Conservation (phyloP, 2,113 vertebrate genomes). For the Perccottus glenii region DNA sequence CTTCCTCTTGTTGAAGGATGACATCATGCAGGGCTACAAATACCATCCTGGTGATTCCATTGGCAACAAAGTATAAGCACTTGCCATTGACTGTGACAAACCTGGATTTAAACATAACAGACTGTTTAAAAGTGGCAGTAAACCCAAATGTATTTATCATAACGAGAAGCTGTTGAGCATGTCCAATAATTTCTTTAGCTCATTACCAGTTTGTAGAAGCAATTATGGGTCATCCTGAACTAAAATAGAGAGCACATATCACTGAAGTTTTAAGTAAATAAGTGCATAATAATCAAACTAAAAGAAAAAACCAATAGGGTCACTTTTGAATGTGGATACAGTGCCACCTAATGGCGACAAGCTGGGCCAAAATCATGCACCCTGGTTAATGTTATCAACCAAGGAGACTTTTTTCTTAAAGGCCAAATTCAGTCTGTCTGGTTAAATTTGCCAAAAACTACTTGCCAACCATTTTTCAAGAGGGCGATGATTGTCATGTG, state of each 20-base stretch:
- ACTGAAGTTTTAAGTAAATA: constrained; percentile 23
- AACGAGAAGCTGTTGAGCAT: not conserved
- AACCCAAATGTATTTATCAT: constrained; percentile 22
- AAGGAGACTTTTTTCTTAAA: not conserved
- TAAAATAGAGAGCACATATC: not conserved
- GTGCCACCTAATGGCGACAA: constrained; percentile 51
- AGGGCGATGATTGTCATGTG: constrained; percentile 58
- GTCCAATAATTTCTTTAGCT: not conserved
- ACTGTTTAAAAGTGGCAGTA: constrained; percentile 29
- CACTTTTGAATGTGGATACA: constrained; percentile 30
- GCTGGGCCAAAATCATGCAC: constrained; percentile 1
- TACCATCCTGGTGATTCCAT: constrained; percentile 63
- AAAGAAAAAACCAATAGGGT: constrained; percentile 1
- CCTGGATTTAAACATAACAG: constrained; percentile 32
- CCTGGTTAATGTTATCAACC: constrained; percentile 7
- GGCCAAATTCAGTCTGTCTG: constrained; percentile 21
- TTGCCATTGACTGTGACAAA: constrained; percentile 35
- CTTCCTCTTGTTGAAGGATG: constrained; percentile 53
- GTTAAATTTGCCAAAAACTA: not conserved
- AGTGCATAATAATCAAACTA: constrained; percentile 46
- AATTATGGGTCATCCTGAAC: not conserved
- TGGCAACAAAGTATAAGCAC: constrained; percentile 50
- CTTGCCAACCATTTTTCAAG: constrained; percentile 14
- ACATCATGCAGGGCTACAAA: constrained; percentile 68
- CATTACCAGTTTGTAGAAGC: not conserved